Evolutionary conservation across 2,888 invertebrate genomes (phyloP).

Genomic region (Chydorus sphaericus): DNA sequence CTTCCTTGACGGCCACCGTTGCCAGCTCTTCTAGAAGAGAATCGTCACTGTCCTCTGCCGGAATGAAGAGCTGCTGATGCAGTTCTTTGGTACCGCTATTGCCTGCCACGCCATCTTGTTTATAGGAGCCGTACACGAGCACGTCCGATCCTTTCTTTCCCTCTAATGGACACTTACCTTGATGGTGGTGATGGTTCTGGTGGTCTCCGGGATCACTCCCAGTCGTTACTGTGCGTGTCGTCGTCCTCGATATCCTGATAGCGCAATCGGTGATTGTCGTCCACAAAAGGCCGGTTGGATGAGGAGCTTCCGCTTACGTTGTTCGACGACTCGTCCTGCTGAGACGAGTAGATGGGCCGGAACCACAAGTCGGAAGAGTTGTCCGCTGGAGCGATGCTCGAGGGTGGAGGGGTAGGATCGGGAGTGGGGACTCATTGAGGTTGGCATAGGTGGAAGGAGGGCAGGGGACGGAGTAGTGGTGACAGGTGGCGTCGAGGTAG

Average conservation of each 20-base stretch:
- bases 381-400: neutral
- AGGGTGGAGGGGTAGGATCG: neutral
- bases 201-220: slow-evolving; percentile 19
- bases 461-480: neutral
- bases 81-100: too few species aligned
- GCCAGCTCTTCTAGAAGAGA: slow-evolving; percentile 10
- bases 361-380: neutral
- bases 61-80: neutral
- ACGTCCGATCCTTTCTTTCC: neutral
- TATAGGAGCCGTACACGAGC: too few species aligned
- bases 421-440: neutral
- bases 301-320: neutral
- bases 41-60: slow-evolving; percentile 10
- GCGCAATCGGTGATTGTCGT: slow-evolving; percentile 12
- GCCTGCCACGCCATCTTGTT: too few species aligned
- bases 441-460: neutral
- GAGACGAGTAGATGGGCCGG: slow-evolving; percentile 1
- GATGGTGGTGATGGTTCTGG: too few species aligned
- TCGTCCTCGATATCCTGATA: slow-evolving; percentile 18
- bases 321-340: slow-evolving; percentile 14
- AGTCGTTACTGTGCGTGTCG: slow-evolving; percentile 20
- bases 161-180: slow-evolving; percentile 8
- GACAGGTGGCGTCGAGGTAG: neutral
- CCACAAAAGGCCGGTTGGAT: slow-evolving; percentile 6
- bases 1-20: slow-evolving; percentile 13